Evolutionary conservation across 2,797 vertebrate genomes (phyloP).

Genomic region (Clangula hyemalis): DNA sequence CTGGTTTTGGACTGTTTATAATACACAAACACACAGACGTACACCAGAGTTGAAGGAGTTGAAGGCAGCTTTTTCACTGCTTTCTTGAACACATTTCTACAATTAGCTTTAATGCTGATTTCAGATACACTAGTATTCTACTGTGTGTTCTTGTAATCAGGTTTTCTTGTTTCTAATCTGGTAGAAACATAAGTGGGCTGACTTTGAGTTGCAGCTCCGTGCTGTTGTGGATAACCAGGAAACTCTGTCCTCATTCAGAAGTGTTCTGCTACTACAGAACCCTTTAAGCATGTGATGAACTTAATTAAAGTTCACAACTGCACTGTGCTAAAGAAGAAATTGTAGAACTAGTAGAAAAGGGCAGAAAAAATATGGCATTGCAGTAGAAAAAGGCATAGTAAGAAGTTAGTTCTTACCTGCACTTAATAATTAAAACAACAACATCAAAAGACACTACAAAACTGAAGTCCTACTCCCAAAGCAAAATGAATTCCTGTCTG

Average conservation of each 20-base stretch:
- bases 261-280: rapidly evolving
- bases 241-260: not conserved
- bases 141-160: not conserved
- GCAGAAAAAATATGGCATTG: not conserved
- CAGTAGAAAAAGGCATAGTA: not conserved
- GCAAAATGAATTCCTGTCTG: not conserved
- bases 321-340: not conserved
- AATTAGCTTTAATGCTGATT: not conserved
- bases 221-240: not conserved
- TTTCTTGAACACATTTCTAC: not conserved
- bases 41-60: not conserved
- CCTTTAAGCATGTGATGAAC: not conserved
- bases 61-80: not conserved
- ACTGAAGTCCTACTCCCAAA: not conserved
- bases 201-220: not conserved
- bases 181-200: too few relatives aligned
- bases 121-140: not conserved
- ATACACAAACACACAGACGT: too few relatives aligned
- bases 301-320: not conserved
- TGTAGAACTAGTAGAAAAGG: not conserved
- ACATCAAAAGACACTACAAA: not conserved
- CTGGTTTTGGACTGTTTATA: not conserved
- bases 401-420: not conserved
- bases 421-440: not conserved
- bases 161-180: not conserved